Evolutionary conservation across 2,797 vertebrate species (phyloP), one percentile per base, ranked within the genome.

Genomic region (Harpagifer antarcticus): DNA sequence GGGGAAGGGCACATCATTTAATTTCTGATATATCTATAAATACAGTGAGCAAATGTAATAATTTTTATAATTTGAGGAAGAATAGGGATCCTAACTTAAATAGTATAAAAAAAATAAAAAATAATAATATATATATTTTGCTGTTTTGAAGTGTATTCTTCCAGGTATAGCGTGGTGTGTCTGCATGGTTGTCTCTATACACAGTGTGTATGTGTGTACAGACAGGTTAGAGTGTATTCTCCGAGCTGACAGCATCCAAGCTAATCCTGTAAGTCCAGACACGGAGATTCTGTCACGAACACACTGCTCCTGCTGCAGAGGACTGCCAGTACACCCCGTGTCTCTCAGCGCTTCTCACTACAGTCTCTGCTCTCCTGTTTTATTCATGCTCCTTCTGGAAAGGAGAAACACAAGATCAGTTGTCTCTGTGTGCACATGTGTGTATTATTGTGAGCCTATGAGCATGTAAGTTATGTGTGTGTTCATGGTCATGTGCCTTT

Each of bases 351-450:
- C 83, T 54, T 64, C 84, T 86, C 75, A 61, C 75, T 31, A 50
- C n/a, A 84, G 86, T 80, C 83, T 76, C 75, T 82, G 76, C 81
- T 78, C 82, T 90, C 81, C 78, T 91, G 87, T 90, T 91, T 93
- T 91, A 94, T 93, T 94, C 86, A 92, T 92, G 83, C 79, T 78
- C 76, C 79, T 89, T 83, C 83, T 85, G 88, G 83, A 88, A 75
- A 81, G 73, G 65, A 85, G 83, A 83, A 83, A 78, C 81, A 78
- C 72, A 68, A 79, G 81, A 75, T 85, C 80, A 72, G 80, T 74
- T 88, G 78, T 78, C 72, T 70, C 63, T 64, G 70, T 75, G 76
- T 54, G 78, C 58, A 71, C 52, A 19, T 47, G 64, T 56, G 72
- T 83, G 62, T 69, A 42, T 42, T 16, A 78, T 72, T 70, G 49